Evolutionary conservation across 2,888 invertebrate species (phyloP).

Genomic region (Diaperis boleti): DNA sequence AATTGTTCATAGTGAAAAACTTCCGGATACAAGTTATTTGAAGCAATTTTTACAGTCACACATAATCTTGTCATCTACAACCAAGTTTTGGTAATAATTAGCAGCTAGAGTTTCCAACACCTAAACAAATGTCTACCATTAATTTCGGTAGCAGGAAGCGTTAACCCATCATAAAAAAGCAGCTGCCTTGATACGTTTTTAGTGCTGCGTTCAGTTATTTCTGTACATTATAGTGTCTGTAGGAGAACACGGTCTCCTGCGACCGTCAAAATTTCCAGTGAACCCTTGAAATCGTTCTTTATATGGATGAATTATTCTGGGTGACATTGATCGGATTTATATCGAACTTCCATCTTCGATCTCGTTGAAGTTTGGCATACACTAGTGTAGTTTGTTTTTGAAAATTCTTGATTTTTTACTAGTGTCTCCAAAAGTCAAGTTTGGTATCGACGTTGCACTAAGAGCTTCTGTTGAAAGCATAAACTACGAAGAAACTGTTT

Average conservation of each 20-base stretch:
- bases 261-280: background rate
- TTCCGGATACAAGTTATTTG: no score
- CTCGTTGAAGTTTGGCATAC: background rate
- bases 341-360: background rate
- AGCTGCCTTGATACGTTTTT: background rate
- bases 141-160: background rate
- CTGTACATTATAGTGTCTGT: background rate
- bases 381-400: background rate
- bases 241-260: background rate
- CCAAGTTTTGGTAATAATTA: background rate
- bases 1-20: background rate
- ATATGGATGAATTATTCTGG: conserved; percentile 9
- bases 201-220: no score
- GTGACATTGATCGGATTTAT: conserved; percentile 17
- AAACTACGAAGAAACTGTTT: no score
- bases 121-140: background rate
- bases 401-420: no score
- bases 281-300: conserved; percentile 6
- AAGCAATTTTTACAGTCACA: no score
- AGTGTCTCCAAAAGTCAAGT: no score
- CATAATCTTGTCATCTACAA: background rate
- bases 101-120: no score
- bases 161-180: background rate
- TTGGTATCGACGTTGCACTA: no score
- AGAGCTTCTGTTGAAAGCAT: no score